A percentile compares a stretch with the other conserved stretches of the same genome.
These are phyloP conservation scores for Hymenopus coronatus DNA, from an alignment of 2,888 invertebrate species.

Conservation along the genomic window DNA sequence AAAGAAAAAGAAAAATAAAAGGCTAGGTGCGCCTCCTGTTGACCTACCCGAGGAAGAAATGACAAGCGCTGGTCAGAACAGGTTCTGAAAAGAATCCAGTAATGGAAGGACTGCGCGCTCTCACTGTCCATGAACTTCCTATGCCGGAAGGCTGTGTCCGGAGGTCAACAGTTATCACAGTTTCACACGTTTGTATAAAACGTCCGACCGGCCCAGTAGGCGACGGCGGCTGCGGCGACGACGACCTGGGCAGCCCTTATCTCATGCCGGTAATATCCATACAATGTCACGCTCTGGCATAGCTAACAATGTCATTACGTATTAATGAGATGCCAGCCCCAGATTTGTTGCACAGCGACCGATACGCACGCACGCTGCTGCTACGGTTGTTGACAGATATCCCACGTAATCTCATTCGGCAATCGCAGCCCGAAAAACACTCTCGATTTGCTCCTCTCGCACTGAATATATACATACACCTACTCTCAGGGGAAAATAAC, in stretches of 20 bases:
- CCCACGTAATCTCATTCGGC: not conserved
- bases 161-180: not conserved
- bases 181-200: not conserved
- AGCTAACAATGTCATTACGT: slow-evolving; percentile 47
- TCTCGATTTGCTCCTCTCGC: not conserved
- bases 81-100: too few species aligned
- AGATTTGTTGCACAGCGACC: slow-evolving; percentile 22
- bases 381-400: not conserved
- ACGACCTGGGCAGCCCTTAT: not conserved
- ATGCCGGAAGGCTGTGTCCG: not conserved
- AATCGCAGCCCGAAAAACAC: not conserved
- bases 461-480: not conserved
- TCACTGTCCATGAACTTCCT: not conserved
- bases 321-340: slow-evolving; percentile 44
- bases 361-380: slow-evolving; percentile 4
- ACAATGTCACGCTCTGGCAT: slow-evolving; percentile 44
- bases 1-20: too few species aligned
- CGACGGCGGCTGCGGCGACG: too few species aligned
- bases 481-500: not conserved
- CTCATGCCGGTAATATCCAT: slow-evolving; percentile 44
- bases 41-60: too few species aligned
- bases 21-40: too few species aligned
- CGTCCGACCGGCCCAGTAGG: not conserved
- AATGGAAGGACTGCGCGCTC: not conserved
- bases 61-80: too few species aligned